Evolutionary conservation across 2,888 invertebrate species (phyloP).

Genomic region (Chymomyza procnemis): DNA sequence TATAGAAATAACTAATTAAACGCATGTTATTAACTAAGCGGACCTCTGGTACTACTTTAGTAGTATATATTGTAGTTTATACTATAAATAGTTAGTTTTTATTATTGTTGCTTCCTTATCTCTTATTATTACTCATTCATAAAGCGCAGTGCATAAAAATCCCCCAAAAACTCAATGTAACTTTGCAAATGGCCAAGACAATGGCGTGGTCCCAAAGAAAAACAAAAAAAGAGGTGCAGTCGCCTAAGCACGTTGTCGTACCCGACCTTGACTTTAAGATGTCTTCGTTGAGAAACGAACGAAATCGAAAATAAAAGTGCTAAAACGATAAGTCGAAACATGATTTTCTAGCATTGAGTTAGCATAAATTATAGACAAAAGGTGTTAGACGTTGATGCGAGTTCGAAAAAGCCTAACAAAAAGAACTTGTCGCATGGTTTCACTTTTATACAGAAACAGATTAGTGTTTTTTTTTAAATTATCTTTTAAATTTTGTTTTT

Average conservation of each 20-base stretch:
- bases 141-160: not conserved
- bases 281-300: conserved; percentile 30
- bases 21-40: no score
- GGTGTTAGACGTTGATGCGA: conserved; percentile 16
- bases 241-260: not conserved
- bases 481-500: conserved; percentile 1
- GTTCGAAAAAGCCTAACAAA: conserved; percentile 51
- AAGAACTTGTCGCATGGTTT: conserved; percentile 35
- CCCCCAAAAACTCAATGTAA: not conserved
- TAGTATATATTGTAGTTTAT: no score
- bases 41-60: no score
- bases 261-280: conserved; percentile 62
- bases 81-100: no score
- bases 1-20: no score
- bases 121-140: not conserved
- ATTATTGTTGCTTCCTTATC: no score
- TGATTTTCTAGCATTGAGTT: conserved; percentile 42
- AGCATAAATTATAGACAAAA: conserved; percentile 54
- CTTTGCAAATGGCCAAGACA: not conserved
- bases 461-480: not conserved
- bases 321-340: conserved; percentile 53
- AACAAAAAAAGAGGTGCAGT: not conserved
- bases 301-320: conserved; percentile 66
- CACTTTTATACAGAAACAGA: not conserved
- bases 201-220: not conserved